Percentiles rank a stretch among this genome's conserved stretches.
Evolutionary conservation across 2,797 vertebrate species (phyloP).

Genomic region (Avahi laniger): DNA sequence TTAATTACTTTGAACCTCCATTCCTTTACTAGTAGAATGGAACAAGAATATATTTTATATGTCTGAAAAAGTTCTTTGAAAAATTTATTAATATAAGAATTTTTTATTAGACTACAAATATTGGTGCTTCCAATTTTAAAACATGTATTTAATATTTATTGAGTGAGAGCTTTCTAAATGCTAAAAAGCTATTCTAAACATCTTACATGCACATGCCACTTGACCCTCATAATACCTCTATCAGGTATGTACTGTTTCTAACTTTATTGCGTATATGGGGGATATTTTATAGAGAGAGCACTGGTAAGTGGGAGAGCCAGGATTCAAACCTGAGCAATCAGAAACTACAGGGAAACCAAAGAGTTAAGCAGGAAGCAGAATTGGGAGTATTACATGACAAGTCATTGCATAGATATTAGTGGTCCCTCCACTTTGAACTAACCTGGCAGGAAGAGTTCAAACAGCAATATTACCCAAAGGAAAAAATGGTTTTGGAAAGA

Average conservation of each 20-base stretch:
- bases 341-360: neutral
- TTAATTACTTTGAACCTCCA: neutral
- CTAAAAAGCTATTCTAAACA: neutral
- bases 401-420: neutral
- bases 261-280: neutral
- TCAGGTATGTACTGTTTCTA: neutral
- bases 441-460: neutral
- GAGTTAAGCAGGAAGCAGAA: neutral
- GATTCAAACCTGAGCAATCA: neutral
- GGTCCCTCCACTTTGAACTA: neutral
- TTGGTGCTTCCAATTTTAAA: neutral
- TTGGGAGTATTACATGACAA: neutral
- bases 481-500: neutral
- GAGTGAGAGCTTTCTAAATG: neutral
- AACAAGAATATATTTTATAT: neutral
- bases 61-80: neutral
- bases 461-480: neutral
- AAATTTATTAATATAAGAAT: neutral
- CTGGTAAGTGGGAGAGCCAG: neutral
- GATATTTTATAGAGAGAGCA: neutral
- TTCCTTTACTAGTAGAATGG: neutral
- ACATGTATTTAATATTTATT: neutral
- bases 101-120: neutral
- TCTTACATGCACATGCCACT: neutral
- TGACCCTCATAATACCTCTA: neutral